Percentiles rank a stretch among this genome's conserved stretches.
Conservation (phyloP, 2,113 vertebrate species). For the Mustelus asterias region DNA sequence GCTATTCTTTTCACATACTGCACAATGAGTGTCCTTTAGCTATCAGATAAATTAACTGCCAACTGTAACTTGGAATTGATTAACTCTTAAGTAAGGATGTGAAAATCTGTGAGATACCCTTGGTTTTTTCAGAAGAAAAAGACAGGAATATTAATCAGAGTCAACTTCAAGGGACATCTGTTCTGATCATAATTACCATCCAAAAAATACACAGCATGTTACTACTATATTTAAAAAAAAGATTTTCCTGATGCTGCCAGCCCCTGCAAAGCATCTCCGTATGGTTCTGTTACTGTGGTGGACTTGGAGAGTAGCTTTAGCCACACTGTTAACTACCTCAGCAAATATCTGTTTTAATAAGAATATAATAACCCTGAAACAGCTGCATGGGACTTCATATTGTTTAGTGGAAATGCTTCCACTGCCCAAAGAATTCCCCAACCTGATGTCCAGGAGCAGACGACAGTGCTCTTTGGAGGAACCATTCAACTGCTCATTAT, state of each 20-base stretch:
- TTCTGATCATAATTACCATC: not conserved
- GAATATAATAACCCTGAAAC: not conserved
- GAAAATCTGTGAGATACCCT: too few relatives aligned
- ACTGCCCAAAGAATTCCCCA: constrained; percentile 22
- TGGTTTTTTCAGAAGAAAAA: constrained; percentile 11
- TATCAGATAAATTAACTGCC: not conserved
- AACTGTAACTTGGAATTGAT: not conserved
- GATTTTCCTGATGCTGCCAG: not conserved
- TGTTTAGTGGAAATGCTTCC: not conserved
- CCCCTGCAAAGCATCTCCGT: not conserved
- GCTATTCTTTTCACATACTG: not conserved
- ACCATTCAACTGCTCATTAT: constrained; percentile 1
- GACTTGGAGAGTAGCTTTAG: not conserved
- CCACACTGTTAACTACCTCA: not conserved
- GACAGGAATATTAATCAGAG: not conserved
- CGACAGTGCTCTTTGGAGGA: not conserved
- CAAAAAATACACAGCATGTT: not conserved
- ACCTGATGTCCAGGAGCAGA: not conserved
- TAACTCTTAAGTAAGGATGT: not conserved
- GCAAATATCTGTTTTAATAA: not conserved
- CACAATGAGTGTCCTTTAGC: not conserved
- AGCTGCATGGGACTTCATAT: not conserved
- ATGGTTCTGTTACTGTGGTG: not conserved
- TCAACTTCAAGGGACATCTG: not conserved
- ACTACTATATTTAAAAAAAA: not conserved